phyloP scores from a whole-genome alignment of 1,140 invertebrate species.

The Cotesia vestalis region DNA sequence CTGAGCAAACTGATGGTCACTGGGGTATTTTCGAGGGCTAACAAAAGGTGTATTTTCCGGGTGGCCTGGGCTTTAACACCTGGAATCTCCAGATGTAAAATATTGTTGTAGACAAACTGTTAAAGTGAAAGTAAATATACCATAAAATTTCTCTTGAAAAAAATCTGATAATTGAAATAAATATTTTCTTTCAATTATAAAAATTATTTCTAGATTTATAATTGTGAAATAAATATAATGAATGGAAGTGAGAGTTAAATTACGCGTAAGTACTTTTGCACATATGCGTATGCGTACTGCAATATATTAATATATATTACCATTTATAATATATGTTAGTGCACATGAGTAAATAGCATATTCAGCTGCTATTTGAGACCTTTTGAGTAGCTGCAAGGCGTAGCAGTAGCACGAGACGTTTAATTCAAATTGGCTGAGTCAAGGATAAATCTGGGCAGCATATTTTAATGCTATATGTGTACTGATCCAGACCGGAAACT shows the following conservation, averaged over 20 bases:
- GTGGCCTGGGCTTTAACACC: background rate
- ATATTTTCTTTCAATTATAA: too few relatives aligned
- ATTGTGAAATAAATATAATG: too few relatives aligned
- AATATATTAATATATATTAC: too few relatives aligned
- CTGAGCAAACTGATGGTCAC: background rate
- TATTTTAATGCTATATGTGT: too few relatives aligned
- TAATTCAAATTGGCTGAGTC: constrained; percentile 30
- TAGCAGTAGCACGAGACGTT: constrained; percentile 8
- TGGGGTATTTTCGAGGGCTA: background rate
- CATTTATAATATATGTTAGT: background rate
- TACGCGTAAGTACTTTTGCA: too few relatives aligned
- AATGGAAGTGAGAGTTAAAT: too few relatives aligned
- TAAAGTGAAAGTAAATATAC: too few relatives aligned
- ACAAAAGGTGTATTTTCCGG: background rate
- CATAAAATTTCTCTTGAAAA: too few relatives aligned
- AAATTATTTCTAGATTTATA: too few relatives aligned
- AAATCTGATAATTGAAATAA: too few relatives aligned
- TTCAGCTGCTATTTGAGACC: constrained; percentile 5
- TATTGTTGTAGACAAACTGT: background rate
- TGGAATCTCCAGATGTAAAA: constrained; percentile 6
- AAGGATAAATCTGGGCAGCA: constrained; percentile 27
- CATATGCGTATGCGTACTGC: too few relatives aligned
- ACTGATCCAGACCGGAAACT: constrained; percentile 29
- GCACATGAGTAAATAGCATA: background rate
- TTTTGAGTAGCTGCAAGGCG: background rate